Percentiles rank a stretch among this genome's conserved stretches.
Evolutionary conservation across 2,888 invertebrate species (phyloP).

Genomic region (Epirrita christyi): DNA sequence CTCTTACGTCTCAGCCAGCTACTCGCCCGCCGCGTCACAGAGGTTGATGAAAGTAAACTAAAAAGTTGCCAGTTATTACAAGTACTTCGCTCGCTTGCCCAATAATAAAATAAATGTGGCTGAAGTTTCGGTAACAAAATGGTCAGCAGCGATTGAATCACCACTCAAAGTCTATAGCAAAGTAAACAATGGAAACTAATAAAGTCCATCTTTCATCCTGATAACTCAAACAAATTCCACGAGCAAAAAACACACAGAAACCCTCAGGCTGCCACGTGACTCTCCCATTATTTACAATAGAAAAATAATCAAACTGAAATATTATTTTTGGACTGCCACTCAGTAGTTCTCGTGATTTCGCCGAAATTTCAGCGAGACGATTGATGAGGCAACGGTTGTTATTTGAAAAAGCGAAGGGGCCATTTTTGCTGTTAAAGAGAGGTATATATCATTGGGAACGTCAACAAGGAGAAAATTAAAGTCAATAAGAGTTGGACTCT

Average conservation of each 20-base stretch:
- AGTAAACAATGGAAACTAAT: conserved; percentile 22
- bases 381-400: conserved; percentile 79
- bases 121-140: background rate
- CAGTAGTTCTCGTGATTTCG: conserved; percentile 76
- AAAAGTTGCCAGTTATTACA: no score
- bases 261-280: conserved; percentile 62
- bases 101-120: no score
- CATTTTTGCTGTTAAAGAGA: conserved; percentile 71
- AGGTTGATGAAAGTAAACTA: no score
- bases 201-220: conserved; percentile 20
- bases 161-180: conserved; percentile 11
- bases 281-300: conserved; percentile 78
- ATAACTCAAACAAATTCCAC: conserved; percentile 26
- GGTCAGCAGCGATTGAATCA: conserved; percentile 6
- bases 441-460: conserved; percentile 81
- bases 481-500: conserved; percentile 72
- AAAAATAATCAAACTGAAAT: conserved; percentile 79
- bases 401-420: conserved; percentile 82
- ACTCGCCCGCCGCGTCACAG: no score
- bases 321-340: conserved; percentile 67
- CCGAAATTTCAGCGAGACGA: conserved; percentile 71
- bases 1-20: no score
- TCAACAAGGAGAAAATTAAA: conserved; percentile 83
- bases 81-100: no score
- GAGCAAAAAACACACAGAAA: conserved; percentile 40